Evolutionary conservation across 53 echinoderm and acorn worm genomes (phyloP).

Genomic region (Holothuria leucospilota): DNA sequence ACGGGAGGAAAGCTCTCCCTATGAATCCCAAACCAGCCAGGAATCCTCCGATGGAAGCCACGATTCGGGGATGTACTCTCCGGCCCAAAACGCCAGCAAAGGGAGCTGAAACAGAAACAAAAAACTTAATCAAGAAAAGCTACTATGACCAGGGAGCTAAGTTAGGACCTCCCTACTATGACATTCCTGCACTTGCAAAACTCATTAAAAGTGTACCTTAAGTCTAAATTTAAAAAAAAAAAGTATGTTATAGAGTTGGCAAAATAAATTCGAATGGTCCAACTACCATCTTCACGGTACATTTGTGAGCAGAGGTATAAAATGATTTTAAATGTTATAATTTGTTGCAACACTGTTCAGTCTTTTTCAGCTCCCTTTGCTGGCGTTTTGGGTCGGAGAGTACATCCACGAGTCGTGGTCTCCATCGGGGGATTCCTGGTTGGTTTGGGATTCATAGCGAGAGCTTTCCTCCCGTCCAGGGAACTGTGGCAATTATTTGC

Average conservation of each 20-base stretch:
- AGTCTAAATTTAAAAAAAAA: too few relatives aligned
- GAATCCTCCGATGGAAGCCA: background rate
- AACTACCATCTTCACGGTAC: too few relatives aligned
- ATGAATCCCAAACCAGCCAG: background rate
- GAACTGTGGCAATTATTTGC: background rate
- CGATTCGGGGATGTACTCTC: background rate
- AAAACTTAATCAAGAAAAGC: too few relatives aligned
- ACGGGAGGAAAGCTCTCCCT: background rate
- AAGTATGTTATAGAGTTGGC: too few relatives aligned
- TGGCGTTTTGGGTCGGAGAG: background rate
- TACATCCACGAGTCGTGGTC: background rate
- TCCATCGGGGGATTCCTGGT: background rate
- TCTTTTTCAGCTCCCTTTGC: background rate
- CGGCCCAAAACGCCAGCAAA: background rate
- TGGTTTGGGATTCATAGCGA: conserved; percentile 8
- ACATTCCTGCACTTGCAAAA: too few relatives aligned
- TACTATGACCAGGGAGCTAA: too few relatives aligned
- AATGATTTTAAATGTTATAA: too few relatives aligned
- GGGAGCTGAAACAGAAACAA: background rate
- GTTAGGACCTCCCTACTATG: too few relatives aligned
- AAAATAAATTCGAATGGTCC: too few relatives aligned
- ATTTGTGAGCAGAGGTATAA: too few relatives aligned
- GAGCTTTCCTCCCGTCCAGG: conserved; percentile 1
- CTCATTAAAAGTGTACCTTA: too few relatives aligned
- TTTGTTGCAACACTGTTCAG: too few relatives aligned